Base-by-base conservation (phyloP, 2,113 vertebrate genomes). In the Cricetomys ansorgei region DNA sequence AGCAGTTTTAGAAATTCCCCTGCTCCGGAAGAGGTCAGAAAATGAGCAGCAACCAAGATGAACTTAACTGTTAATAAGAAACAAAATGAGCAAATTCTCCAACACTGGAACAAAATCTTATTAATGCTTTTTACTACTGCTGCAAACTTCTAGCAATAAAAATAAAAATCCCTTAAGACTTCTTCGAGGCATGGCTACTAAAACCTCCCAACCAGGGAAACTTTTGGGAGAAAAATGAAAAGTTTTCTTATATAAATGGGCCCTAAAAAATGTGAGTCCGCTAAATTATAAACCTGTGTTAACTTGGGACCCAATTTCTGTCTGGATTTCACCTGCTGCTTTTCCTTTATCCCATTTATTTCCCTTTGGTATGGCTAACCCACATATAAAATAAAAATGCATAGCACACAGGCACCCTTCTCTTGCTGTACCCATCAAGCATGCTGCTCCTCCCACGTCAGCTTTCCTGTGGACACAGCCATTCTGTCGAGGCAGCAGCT, bases 101-200 rank as follows among this genome's bases (percentile, higher is more conserved):
- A 90, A 73, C 95, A 53, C 45, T 73, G 94, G 53, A 97, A 94
- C 67, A 94, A 97, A 97, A 88, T 93, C 89, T 94, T 95, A 92
- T 92, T 90, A 89, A 94, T 95, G 80, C 40, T 94, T 93, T 92
- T 84, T 92, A 40, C 89, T 92, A 83, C 65, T 91, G 59, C 77
- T 81, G 55, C 57, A 95, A 95, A 96, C 70, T 53, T 94, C 37
- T 95, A 50, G 43, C 90, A 96, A 90, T 95, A 92, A 96, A 98
- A 96, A 73, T 85, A 73, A 96, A 92, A 85, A 37, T 94, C 88
- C 95, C 80, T 69, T 57, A 86, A 85, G 92, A 88, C 31, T 95
- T 96, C 80, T 88, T 94, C 64, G 94, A 76, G n/a, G 16, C 72
- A 88, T 90, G 27, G 55, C 75, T 90, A 87, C 72, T 91, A 94